Evolutionary conservation across 2,888 invertebrate genomes (phyloP).

Genomic region (Melanargia galathea): DNA sequence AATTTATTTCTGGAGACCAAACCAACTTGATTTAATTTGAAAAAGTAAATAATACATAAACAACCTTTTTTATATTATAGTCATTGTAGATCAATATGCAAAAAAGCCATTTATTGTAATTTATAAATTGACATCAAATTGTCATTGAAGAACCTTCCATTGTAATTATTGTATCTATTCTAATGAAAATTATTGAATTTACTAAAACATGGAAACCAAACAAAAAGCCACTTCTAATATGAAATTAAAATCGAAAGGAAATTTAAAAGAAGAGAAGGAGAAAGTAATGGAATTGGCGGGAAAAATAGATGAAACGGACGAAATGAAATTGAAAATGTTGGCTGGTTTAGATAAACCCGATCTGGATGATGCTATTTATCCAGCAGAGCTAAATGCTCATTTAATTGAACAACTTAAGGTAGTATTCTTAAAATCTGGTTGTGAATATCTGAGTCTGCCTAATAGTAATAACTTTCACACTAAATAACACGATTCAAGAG

Average conservation of each 20-base stretch:
- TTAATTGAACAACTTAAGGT: conserved; percentile 83
- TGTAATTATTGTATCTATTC: neutral
- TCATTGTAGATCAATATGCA: neutral
- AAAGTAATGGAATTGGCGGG: conserved; percentile 57
- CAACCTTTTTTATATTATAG: neutral
- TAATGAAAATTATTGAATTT: conserved; percentile 6
- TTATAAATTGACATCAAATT: neutral
- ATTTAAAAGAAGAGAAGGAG: conserved; percentile 59
- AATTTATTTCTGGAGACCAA: no score
- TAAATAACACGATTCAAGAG: no score
- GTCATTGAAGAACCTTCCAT: neutral
- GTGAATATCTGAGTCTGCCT: no score
- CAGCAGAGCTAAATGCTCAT: conserved; percentile 83
- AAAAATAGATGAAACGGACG: conserved; percentile 78
- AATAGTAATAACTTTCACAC: no score
- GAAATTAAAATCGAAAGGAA: conserved; percentile 50
- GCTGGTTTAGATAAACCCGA: conserved; percentile 64
- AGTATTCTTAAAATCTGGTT: no score
- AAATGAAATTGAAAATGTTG: conserved; percentile 76
- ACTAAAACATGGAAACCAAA: conserved; percentile 51
- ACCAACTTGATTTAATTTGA: no score
- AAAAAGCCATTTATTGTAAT: neutral
- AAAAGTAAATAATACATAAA: no score
- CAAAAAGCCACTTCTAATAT: conserved; percentile 44
- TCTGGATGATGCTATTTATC: conserved; percentile 78